These are phyloP conservation scores for Drosophila borborema DNA, from an alignment of 2,888 invertebrate genomes.

Conservation along the genomic window DNA sequence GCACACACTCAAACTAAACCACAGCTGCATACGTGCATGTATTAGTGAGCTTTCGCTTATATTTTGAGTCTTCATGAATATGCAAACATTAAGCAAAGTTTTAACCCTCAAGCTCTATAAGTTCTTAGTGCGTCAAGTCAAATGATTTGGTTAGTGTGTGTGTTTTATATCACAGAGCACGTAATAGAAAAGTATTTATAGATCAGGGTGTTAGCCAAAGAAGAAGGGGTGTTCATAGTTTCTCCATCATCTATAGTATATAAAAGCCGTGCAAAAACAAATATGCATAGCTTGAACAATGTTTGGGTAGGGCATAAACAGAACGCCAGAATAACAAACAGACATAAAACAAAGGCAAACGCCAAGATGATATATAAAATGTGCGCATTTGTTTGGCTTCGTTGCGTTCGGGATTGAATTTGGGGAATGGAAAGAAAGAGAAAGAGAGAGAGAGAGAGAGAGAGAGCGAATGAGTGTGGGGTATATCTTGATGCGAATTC, in stretches of 20 bases:
- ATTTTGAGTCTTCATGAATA: slow-evolving; percentile 28
- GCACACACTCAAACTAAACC: slow-evolving; percentile 5
- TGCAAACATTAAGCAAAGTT: slow-evolving; percentile 31
- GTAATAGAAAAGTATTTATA: slow-evolving; percentile 36
- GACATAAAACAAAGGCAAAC: slow-evolving; percentile 48
- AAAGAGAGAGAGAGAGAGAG: neutral
- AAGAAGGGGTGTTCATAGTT: slow-evolving; percentile 12
- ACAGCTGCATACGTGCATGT: slow-evolving; percentile 6
- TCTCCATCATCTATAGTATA: slow-evolving; percentile 4
- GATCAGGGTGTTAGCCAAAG: slow-evolving; percentile 13
- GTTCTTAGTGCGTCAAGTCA: slow-evolving; percentile 20
- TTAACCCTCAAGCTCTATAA: slow-evolving; percentile 14
- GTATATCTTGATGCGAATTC: slow-evolving; percentile 13
- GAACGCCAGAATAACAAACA: slow-evolving; percentile 56
- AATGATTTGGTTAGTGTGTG: slow-evolving; percentile 6
- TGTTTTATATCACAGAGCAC: slow-evolving; percentile 41
- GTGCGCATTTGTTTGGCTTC: slow-evolving; percentile 65
- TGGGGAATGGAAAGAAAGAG: neutral
- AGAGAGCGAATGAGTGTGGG: neutral
- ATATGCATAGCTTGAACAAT: slow-evolving; percentile 60
- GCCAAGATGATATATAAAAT: slow-evolving; percentile 56
- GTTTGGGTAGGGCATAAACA: slow-evolving; percentile 69
- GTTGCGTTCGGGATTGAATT: slow-evolving; percentile 31
- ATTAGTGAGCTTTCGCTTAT: slow-evolving; percentile 36
- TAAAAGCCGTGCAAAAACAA: slow-evolving; percentile 58